Evolutionary conservation across 1,140 invertebrate genomes (phyloP).

Genomic region (Bilobella aurantiaca): DNA sequence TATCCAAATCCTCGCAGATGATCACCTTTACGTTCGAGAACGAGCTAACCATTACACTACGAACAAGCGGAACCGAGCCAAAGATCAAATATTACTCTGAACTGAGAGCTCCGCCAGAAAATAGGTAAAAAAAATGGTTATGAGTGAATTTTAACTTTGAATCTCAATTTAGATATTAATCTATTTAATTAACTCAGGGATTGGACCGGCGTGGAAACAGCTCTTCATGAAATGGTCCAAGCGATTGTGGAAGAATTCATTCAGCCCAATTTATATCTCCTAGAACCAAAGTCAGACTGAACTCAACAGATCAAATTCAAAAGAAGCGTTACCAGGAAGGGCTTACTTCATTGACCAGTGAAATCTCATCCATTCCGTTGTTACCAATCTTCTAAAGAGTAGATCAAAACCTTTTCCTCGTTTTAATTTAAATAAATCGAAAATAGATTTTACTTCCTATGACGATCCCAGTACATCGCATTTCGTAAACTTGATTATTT

Average conservation of each 20-base stretch:
- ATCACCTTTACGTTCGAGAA: conserved; percentile 89
- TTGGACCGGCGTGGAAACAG: conserved; percentile 50
- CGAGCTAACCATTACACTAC: conserved; percentile 72
- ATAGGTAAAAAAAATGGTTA: conserved; percentile 13
- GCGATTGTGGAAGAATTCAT: conserved; percentile 68
- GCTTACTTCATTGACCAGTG: no score
- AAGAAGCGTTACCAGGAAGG: not conserved
- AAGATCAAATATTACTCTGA: conserved; percentile 98
- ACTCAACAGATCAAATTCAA: not conserved
- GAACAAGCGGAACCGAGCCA: conserved; percentile 97
- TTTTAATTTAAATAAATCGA: no score
- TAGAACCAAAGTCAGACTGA: conserved; percentile 44
- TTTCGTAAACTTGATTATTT: no score
- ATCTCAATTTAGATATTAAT: not conserved
- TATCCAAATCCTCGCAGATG: conserved; percentile 76
- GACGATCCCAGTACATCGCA: no score
- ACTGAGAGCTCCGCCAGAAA: conserved; percentile 47
- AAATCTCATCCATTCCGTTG: no score
- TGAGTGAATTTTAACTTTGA: conserved; percentile 17
- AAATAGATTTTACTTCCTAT: no score
- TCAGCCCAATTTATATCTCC: conserved; percentile 61
- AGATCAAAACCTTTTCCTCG: no score
- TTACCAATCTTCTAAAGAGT: no score
- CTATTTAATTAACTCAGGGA: conserved; percentile 54
- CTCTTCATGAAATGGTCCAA: conserved; percentile 63